Conservation (phyloP, 2,113 vertebrate genomes). For the Puffinus mauretanicus region DNA sequence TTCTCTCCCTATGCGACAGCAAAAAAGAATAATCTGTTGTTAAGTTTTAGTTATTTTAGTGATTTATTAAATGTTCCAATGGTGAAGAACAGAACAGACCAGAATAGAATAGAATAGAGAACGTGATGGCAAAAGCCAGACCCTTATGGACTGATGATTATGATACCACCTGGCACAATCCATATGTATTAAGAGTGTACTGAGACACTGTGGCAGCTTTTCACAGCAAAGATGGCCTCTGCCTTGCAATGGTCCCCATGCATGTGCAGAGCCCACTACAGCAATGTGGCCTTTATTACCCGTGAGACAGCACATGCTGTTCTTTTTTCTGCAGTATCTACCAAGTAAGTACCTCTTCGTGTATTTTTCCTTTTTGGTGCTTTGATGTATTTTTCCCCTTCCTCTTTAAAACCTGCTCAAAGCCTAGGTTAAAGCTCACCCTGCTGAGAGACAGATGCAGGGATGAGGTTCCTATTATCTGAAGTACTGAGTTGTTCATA, state of each 20-base stretch:
- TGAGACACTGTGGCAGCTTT: not conserved
- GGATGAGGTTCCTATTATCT: slow-evolving; percentile 42
- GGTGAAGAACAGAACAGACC: not conserved
- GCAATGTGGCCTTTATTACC: not conserved
- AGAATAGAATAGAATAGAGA: not conserved
- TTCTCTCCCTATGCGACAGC: not conserved
- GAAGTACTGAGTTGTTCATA: not conserved
- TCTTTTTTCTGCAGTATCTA: not conserved
- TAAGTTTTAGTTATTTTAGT: not conserved
- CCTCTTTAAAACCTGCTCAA: not conserved
- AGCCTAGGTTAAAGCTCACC: slow-evolving; percentile 10
- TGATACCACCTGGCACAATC: not conserved
- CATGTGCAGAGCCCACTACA: not conserved
- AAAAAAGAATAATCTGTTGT: not conserved
- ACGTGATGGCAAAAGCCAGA: not conserved
- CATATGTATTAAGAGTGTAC: not conserved
- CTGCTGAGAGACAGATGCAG: slow-evolving; percentile 52
- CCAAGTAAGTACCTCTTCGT: not conserved
- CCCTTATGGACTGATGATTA: not conserved
- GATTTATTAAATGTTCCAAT: not conserved
- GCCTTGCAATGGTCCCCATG: not conserved
- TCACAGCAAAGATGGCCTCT: not conserved
- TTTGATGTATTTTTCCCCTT: not conserved
- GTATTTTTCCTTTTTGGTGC: not conserved
- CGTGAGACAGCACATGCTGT: not conserved